Base-by-base conservation (phyloP, 2,113 vertebrate genomes). In the Pipa parva region DNA sequence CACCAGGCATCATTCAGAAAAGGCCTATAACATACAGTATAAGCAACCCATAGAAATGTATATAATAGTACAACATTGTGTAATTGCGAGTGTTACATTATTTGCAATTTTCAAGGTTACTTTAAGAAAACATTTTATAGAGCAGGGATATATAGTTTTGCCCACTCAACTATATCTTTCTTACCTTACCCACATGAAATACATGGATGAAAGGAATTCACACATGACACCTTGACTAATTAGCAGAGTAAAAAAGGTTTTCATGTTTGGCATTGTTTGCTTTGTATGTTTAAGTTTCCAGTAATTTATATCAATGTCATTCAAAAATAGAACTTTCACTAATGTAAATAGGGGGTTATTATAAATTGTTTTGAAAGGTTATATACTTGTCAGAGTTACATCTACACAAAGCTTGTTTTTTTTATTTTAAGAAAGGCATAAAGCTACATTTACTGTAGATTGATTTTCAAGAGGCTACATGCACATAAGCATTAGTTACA, bases 241-340 rank as follows among this genome's bases (percentile, higher is more conserved):
- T n/a, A 17, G 28, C 26, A 56, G 17, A n/a, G 27, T 7, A 28
- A 27, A 52, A 49, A 56, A 31, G 15, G 52, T 26, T 56, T 20
- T n/a, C 25, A 15, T 54, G 25, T 22, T 12, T 17, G 13, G 13
- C 17, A 15, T n/a, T 29, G 17, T 12, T 27, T 31, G 8, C 27
- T 15, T 31, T 56, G 52, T 56, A 11, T n/a, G 26, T 31, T 29
- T 2, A 50, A 7, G 17, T 31, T 31, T 18, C 12, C 28, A 54
- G 15, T 15, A 18, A 29, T 56, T 52, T 6, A 17, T 13, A 26
- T 52, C 4, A 24, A 26, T 52, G n/a, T 56, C 52, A 29, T 56
- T 56, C 52, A 31, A n/a, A 56, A 26, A 56, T 20, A 13, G 52
- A 15, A 56, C 27, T 56, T 56, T 56, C 52, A 27, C 52, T 56